Conservation (phyloP, 2,797 vertebrate species). For the Coregonus ussuriensis region DNA sequence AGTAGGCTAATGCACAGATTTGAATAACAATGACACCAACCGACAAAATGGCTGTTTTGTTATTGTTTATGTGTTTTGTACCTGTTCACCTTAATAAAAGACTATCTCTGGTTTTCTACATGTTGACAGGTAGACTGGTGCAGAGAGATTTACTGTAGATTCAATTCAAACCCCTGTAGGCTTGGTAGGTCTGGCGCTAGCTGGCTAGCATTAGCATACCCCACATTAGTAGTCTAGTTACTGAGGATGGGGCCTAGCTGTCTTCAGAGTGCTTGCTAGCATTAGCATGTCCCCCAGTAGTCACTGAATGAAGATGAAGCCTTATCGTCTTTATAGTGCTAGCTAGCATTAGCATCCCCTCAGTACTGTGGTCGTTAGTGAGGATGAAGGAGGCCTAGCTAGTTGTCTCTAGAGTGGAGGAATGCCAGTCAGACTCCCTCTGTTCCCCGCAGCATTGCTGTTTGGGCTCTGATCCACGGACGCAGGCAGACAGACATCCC, state of each 20-base stretch:
- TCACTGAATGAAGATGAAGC: neutral
- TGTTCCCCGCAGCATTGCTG: constrained; percentile 63
- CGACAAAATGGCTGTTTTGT: constrained; percentile 31
- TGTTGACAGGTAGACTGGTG: neutral
- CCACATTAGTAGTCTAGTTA: neutral
- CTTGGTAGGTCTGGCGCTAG: neutral
- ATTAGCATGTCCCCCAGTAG: neutral
- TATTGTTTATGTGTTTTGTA: constrained; percentile 17
- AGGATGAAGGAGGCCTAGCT: constrained; percentile 47
- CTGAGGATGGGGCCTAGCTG: neutral
- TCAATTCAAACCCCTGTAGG: neutral
- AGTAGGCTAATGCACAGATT: constrained; percentile 28
- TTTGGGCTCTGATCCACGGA: constrained; percentile 85
- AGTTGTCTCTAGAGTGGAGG: constrained; percentile 62
- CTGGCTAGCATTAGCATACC: neutral
- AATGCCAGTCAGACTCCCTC: constrained; percentile 70
- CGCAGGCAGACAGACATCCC: constrained; percentile 91
- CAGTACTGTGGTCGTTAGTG: constrained; percentile 19
- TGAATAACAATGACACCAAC: constrained; percentile 45
- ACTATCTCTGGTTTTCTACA: neutral
- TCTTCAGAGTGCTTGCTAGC: constrained; percentile 20
- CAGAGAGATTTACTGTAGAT: neutral
- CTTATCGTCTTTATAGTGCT: neutral
- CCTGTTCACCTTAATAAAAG: neutral
- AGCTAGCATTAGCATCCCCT: constrained; percentile 53